Evolutionary conservation across 2,113 vertebrate genomes (phyloP).

Genomic region (Nothocercus nigrocapillus): DNA sequence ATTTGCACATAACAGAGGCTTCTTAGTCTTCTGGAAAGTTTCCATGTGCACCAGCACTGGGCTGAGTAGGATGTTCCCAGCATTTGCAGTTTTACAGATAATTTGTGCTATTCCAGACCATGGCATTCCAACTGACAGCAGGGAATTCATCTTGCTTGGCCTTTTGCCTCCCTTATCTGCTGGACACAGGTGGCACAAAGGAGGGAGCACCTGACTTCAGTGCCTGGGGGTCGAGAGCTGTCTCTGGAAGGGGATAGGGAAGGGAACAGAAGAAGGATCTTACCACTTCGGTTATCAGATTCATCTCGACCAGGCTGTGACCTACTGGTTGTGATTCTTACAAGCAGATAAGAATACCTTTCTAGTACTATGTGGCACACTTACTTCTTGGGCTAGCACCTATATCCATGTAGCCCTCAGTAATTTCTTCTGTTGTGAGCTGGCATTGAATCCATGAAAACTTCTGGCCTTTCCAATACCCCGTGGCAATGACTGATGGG

Average conservation of each 20-base stretch:
- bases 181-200: background rate
- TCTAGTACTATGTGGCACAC: background rate
- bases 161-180: background rate
- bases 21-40: background rate
- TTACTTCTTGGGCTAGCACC: fast-evolving
- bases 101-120: background rate
- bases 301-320: background rate
- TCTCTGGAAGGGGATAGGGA: background rate
- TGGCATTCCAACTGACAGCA: background rate
- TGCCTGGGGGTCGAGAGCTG: background rate
- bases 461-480: background rate
- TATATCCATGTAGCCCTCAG: background rate
- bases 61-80: background rate
- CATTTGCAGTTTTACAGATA: background rate
- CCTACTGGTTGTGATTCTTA: fast-evolving
- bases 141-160: background rate
- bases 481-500: background rate
- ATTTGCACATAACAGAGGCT: background rate
- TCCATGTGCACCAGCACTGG: background rate
- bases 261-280: background rate
- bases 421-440: background rate
- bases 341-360: background rate
- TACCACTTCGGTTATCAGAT: background rate
- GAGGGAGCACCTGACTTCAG: background rate
- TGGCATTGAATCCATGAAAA: background rate